Evolutionary conservation across 2,113 vertebrate genomes (phyloP).

Genomic region (Pogona vitticeps): DNA sequence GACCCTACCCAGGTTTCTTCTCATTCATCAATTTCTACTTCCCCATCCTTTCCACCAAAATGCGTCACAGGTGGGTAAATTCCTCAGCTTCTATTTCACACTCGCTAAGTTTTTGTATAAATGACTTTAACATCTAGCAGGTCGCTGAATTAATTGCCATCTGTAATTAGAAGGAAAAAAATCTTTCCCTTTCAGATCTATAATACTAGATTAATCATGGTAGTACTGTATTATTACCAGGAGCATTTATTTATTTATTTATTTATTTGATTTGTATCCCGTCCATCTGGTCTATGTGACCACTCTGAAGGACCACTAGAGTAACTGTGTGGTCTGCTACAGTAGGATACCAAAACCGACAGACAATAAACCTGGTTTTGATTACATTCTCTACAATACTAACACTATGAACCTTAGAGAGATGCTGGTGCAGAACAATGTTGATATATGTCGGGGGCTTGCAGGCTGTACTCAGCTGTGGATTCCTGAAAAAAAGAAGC

Average conservation of each 20-base stretch:
- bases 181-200: constrained; percentile 1
- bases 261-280: no score
- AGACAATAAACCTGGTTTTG: constrained; percentile 14
- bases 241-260: no score
- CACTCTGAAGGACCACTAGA: no score
- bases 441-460: not conserved
- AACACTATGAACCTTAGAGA: not conserved
- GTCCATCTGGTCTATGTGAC: no score
- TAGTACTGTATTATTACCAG: not conserved
- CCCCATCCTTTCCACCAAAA: constrained; percentile 31
- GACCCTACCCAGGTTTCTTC: constrained; percentile 37
- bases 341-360: not conserved
- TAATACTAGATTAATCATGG: not conserved
- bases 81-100: constrained; percentile 53
- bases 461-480: not conserved
- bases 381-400: not conserved
- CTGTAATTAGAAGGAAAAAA: not conserved
- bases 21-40: constrained; percentile 54
- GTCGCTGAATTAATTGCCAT: constrained; percentile 27
- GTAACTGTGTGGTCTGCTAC: not conserved
- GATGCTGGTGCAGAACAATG: no score
- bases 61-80: constrained; percentile 40
- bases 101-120: constrained; percentile 47
- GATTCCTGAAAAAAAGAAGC: not conserved
- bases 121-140: constrained; percentile 47